Conservation (phyloP, 2,888 invertebrate genomes). For the Drosophila gaucha region DNA sequence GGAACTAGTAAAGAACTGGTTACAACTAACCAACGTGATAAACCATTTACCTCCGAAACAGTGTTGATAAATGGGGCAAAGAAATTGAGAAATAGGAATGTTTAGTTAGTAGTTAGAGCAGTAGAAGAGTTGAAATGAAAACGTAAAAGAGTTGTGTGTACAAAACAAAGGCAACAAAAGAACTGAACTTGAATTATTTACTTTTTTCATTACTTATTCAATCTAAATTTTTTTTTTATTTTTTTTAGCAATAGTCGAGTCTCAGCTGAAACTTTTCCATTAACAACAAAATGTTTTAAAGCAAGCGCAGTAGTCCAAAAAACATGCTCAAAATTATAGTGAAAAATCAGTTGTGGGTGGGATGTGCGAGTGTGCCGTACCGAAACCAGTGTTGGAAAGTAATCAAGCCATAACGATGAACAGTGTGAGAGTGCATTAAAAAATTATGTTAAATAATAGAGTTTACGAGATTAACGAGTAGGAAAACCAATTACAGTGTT, state of each 20-base stretch:
- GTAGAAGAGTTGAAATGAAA: slow-evolving; percentile 3
- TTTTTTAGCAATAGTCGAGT: slow-evolving; percentile 31
- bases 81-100: slow-evolving; percentile 16
- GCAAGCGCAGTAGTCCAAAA: slow-evolving; percentile 66
- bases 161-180: slow-evolving; percentile 49
- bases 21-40: slow-evolving; percentile 20
- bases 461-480: slow-evolving; percentile 17
- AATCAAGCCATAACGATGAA: slow-evolving; percentile 36
- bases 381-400: slow-evolving; percentile 60
- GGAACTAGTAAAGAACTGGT: background rate
- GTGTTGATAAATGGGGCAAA: slow-evolving; percentile 38
- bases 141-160: slow-evolving; percentile 10
- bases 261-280: slow-evolving; percentile 42
- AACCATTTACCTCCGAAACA: slow-evolving; percentile 52
- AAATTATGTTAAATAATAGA: slow-evolving; percentile 24
- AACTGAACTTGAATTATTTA: slow-evolving; percentile 10
- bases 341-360: slow-evolving; percentile 10
- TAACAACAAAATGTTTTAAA: slow-evolving; percentile 48
- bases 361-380: slow-evolving; percentile 35
- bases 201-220: background rate
- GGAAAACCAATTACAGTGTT: slow-evolving; percentile 33
- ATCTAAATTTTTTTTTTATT: background rate
- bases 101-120: slow-evolving; percentile 20
- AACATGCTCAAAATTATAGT: slow-evolving; percentile 67
- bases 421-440: slow-evolving; percentile 32